A percentile compares a stretch with the other conserved stretches of the same genome.
Conservation (phyloP, 2,113 vertebrate species). For the Suricata suricatta region DNA sequence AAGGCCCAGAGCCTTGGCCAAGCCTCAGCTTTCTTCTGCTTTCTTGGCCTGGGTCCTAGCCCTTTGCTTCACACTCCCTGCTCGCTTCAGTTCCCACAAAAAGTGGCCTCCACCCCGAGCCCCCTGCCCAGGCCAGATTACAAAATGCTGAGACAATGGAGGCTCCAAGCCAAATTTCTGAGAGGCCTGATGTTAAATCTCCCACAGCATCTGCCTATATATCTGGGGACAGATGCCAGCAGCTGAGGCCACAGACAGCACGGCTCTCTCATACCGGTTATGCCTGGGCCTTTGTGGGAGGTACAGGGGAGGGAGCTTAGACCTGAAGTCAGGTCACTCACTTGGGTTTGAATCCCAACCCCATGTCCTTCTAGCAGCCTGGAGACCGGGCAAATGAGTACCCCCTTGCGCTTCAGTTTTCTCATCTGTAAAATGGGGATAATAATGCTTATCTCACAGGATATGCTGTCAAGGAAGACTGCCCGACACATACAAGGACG, state of each 20-base stretch:
- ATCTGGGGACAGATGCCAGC: conserved; percentile 27
- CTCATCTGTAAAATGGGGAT: neutral
- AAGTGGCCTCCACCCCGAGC: conserved; percentile 56
- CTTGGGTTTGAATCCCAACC: neutral
- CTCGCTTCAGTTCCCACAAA: conserved; percentile 70
- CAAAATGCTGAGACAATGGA: conserved; percentile 71
- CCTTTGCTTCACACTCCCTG: conserved; percentile 48
- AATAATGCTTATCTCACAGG: neutral
- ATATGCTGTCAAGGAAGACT: neutral
- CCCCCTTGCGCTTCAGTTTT: neutral
- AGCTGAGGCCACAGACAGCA: neutral
- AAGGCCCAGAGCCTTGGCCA: conserved; percentile 44
- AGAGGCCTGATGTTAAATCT: conserved; percentile 2
- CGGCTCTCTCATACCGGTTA: neutral
- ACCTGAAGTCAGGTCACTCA: neutral
- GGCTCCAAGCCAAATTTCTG: conserved; percentile 71
- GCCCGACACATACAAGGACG: neutral
- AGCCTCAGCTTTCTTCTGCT: conserved; percentile 19
- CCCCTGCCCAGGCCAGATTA: conserved; percentile 68
- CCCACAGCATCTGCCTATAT: neutral
- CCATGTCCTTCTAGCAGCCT: neutral
- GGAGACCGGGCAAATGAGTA: neutral
- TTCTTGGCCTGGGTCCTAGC: conserved; percentile 67
- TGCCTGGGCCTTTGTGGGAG: neutral
- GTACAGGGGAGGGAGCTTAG: neutral